Evolutionary conservation across 2,888 invertebrate genomes (phyloP).

Genomic region (Andrena minutula): DNA sequence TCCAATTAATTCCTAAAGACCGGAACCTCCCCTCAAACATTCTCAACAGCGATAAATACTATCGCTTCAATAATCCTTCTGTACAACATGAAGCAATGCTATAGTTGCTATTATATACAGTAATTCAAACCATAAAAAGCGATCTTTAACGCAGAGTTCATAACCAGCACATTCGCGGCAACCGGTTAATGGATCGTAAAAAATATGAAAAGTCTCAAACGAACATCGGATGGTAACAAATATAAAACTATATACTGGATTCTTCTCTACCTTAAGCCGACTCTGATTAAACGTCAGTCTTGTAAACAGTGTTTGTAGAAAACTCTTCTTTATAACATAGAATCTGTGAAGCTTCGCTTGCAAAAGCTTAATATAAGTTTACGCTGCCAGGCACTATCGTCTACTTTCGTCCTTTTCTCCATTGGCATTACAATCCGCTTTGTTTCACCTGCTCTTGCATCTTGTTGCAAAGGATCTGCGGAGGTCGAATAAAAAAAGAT

Average conservation of each 20-base stretch:
- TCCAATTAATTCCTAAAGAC: too few relatives aligned
- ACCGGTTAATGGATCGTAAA: neutral
- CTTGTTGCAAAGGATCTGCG: constrained; percentile 76
- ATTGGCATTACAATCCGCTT: constrained; percentile 61
- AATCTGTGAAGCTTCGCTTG: constrained; percentile 40
- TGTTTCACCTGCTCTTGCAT: constrained; percentile 79
- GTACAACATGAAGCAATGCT: constrained; percentile 4
- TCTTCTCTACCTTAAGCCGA: constrained; percentile 19
- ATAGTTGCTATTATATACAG: neutral
- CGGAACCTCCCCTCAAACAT: neutral
- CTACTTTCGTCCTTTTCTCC: constrained; percentile 4
- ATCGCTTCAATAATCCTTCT: constrained; percentile 5
- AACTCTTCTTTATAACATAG: constrained; percentile 41
- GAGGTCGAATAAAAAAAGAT: neutral
- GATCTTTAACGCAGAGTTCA: neutral
- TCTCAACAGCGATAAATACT: neutral
- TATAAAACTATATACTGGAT: constrained; percentile 36
- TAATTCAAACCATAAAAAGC: constrained; percentile 5
- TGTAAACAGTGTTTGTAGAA: constrained; percentile 57
- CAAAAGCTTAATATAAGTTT: constrained; percentile 49
- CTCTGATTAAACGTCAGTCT: constrained; percentile 63
- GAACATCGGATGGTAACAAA: constrained; percentile 21
- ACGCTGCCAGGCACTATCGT: constrained; percentile 36
- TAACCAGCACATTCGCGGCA: constrained; percentile 2
- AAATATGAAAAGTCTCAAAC: constrained; percentile 12